These are phyloP conservation scores for Lottia gigantea DNA, from an alignment of 2,888 invertebrate species.

Conservation along the genomic window DNA sequence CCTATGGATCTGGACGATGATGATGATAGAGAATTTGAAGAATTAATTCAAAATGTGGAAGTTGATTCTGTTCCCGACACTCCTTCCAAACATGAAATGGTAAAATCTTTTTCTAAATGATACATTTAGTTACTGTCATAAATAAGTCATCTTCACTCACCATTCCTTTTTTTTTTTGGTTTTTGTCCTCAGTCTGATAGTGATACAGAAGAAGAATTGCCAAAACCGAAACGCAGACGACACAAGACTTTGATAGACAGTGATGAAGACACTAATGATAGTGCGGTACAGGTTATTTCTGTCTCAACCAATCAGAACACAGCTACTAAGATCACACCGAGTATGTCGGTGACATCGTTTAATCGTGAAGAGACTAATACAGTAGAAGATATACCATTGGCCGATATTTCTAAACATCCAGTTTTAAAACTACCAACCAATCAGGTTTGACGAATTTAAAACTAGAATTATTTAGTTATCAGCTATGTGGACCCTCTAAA, in stretches of 20 bases:
- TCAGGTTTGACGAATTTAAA: too few species aligned
- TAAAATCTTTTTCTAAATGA: background rate
- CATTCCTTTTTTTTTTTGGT: too few species aligned
- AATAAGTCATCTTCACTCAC: too few species aligned
- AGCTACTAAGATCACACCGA: too few species aligned
- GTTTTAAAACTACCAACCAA: background rate
- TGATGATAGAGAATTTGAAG: background rate
- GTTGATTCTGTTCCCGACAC: background rate
- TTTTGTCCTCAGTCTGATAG: background rate
- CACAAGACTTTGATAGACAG: background rate
- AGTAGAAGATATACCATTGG: background rate
- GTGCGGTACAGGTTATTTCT: background rate
- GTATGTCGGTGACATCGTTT: too few species aligned
- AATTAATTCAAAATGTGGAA: background rate
- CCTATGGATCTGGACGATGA: slow-evolving; percentile 7
- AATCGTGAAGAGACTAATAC: too few species aligned
- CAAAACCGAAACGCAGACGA: background rate
- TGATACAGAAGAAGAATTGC: background rate
- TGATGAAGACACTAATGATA: background rate
- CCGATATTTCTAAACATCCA: slow-evolving; percentile 2
- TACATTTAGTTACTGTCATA: too few species aligned
- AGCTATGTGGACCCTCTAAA: too few species aligned
- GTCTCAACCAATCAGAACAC: background rate
- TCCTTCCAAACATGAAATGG: slow-evolving; percentile 1
- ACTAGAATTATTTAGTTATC: too few species aligned